phyloP scores from a whole-genome alignment of 2,113 vertebrate species.

The Lophius piscatorius region DNA sequence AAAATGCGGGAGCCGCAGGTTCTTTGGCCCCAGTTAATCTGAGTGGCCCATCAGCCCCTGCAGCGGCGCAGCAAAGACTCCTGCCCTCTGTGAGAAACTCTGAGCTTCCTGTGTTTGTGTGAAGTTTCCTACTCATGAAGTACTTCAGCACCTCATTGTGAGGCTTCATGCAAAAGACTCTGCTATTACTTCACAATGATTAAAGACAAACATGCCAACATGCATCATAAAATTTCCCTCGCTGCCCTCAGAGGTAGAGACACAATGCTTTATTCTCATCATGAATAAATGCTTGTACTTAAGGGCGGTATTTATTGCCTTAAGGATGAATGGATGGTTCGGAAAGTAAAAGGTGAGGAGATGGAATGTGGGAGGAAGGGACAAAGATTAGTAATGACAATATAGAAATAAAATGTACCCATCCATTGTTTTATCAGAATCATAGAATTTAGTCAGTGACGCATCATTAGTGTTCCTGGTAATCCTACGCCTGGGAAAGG shows the following conservation, averaged over 20 bases:
- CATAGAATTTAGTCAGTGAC: too few relatives aligned
- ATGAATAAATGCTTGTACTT: constrained; percentile 12
- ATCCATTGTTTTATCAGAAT: constrained; percentile 39
- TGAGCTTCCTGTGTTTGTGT: constrained; percentile 85
- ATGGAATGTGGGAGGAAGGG: constrained; percentile 44
- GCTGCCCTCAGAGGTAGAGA: constrained; percentile 17
- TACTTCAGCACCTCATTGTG: constrained; percentile 81
- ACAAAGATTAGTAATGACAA: constrained; percentile 45
- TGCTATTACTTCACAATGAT: constrained; percentile 67
- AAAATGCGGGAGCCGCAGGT: constrained; percentile 57
- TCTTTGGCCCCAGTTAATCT: constrained; percentile 74
- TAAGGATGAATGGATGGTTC: constrained; percentile 8
- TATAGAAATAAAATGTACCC: constrained; percentile 40
- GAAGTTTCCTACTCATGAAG: constrained; percentile 79
- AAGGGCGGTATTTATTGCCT: constrained; percentile 1
- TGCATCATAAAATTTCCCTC: constrained; percentile 51
- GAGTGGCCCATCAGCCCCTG: constrained; percentile 64
- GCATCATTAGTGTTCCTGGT: constrained; percentile 6
- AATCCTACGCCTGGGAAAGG: constrained; percentile 26
- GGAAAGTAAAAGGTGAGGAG: constrained; percentile 59
- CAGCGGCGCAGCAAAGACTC: constrained; percentile 59
- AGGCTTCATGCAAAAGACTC: constrained; percentile 60
- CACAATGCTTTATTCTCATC: constrained; percentile 23
- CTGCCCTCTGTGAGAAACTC: constrained; percentile 72
- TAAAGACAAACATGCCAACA: constrained; percentile 58